Evolutionary conservation across 2,113 vertebrate genomes (phyloP).

Genomic region (Aythya baeri): DNA sequence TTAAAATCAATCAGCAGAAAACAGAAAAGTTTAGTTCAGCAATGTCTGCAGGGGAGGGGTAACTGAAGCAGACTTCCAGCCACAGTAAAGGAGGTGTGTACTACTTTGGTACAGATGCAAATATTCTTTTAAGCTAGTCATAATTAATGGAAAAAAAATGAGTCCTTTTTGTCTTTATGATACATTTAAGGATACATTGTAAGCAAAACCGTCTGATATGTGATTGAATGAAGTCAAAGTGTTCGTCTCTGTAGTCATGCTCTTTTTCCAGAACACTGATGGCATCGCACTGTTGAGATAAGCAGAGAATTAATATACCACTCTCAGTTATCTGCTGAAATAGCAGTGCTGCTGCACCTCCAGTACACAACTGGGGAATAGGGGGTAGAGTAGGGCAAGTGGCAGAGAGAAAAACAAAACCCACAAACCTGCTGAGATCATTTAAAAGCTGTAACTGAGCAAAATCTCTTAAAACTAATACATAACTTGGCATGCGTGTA

Average conservation of each 20-base stretch:
- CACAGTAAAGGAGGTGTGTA: not conserved
- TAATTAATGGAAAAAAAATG: not conserved
- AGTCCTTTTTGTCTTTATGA: not conserved
- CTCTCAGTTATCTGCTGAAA: not conserved
- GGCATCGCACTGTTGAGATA: slow-evolving; percentile 89
- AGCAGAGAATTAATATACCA: slow-evolving; percentile 11
- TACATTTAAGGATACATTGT: slow-evolving; percentile 91
- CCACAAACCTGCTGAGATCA: not conserved
- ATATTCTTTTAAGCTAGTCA: not conserved
- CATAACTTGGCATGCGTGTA: not conserved
- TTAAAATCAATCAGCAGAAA: not conserved
- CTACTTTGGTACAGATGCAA: not conserved
- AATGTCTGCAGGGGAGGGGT: not conserved
- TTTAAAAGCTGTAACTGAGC: not conserved
- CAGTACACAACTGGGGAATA: not conserved
- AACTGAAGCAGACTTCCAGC: not conserved
- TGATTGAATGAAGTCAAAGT: slow-evolving; percentile 98
- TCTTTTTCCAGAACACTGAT: slow-evolving; percentile 97
- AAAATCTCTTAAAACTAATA: not conserved
- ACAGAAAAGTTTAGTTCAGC: not conserved
- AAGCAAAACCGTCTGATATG: slow-evolving; percentile 96
- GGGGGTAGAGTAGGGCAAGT: not conserved
- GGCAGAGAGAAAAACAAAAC: not conserved
- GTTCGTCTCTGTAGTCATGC: slow-evolving; percentile 98
- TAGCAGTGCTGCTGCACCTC: not conserved